Evolutionary conservation across 2,888 invertebrate species (phyloP), one percentile per base, ranked within the genome.

Genomic region (Portevinia maculata): DNA sequence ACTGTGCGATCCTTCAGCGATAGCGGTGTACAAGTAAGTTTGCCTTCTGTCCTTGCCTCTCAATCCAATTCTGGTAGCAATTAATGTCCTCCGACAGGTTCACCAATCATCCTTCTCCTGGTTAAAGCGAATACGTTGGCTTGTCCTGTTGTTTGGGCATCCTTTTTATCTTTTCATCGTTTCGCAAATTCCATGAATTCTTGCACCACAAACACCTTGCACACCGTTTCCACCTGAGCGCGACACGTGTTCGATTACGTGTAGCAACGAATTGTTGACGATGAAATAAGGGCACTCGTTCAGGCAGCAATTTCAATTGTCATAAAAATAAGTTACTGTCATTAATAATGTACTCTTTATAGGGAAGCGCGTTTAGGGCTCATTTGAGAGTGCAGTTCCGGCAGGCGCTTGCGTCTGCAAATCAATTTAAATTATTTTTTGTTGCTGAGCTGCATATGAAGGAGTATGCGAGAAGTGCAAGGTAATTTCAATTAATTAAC

Each of bases 281-380:
- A 41, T 48, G 30, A 46, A 48, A 55, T 65, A 55, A 62, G 19
- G 30, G 19, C 32, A 52, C 24, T 52, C 69, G 67, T 37, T 59
- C 46, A 65, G 67, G 50, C 79, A 75, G 52, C 65, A 81, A 70
- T 81, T 81, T 76, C 75, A 70, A 60, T 65, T 81, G 70, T 81
- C 81, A 81, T 81, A 81, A 76, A 81, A 81, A 65, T 81, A 81
- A 81, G 70, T 81, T 37, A 70, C 70, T 64, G 70, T 71, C 76
- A 76, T 81, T 76, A 81, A 76, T 70, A 60, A 55, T 53, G 70
- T 65, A 59, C 81, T 65, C 48, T 59, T 81, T 70, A 59, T 21
- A 28, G 48, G 69, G 60, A 57, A 24, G 44, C 24, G 52, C 28
- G 13, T 21, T 8, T 17, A 30, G 50, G 13, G 9, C 15, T 32